Base-by-base conservation (phyloP, 2,797 vertebrate genomes). In the Paedocypris micromegethes region DNA sequence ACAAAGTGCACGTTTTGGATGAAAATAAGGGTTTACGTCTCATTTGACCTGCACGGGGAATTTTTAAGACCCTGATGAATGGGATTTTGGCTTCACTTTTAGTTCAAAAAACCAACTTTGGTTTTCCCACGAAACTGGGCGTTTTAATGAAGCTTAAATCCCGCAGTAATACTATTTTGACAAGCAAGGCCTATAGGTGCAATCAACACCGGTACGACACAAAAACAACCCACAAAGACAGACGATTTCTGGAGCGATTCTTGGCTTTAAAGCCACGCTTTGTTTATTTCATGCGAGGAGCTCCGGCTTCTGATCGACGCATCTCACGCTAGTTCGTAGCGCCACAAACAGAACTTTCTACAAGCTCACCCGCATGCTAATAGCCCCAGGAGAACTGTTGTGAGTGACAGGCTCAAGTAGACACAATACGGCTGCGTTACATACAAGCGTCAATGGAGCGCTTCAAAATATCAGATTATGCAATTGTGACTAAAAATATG, bases 1-100 rank as follows among this genome's bases (percentile, higher is more conserved):
- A 79, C 68, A 66, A 72, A 58, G 72, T 80, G 79, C 75, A 80
- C 81, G 83, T 81, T 80, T 80, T 66, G 68, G 47, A 72, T 55
- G 7, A 67, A 54, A 44, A 46, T 6, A 67, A 66, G n/a, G 40
- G n/a, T 64, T 53, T 44, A 8, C 45, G 7, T 47, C 56, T 62
- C 53, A 62, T 74, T 70, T 70, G 62, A 54, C 63, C 40, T 48
- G 37, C 9, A 48, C 8, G n/a, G n/a, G 0, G 9, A 9, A 48
- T 46, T 53, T 55, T 50, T 9, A 37, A 47, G 57, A 42, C 65
- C 39, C 66, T 37, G 38, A 0, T 47, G 4, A 37, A 53, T 53
- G 42, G 58, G 45, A 62, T 62, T 48, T 69, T 5, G 7, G 9
- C 45, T 69, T 69, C 55, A 69, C 59, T 9, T 57, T 4, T 46